Conservation (phyloP, 2,797 vertebrate genomes). For the Sebastes wilsoni region DNA sequence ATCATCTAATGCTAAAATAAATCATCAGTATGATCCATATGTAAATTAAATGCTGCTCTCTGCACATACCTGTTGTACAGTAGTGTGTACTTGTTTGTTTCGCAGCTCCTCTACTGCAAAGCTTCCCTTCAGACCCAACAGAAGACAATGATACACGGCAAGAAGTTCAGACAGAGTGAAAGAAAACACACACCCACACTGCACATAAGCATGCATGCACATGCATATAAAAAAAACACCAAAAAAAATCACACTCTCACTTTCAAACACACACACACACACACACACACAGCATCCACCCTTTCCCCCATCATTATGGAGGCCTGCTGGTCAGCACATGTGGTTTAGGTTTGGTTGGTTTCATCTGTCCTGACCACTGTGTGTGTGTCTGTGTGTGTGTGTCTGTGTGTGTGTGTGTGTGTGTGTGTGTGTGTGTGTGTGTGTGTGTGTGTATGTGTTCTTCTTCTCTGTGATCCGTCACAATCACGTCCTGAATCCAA, state of each 20-base stretch:
- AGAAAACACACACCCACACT: slow-evolving; percentile 42
- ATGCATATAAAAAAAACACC: slow-evolving; percentile 23
- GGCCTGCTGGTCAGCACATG: slow-evolving; percentile 54
- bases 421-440: slow-evolving; percentile 14
- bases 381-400: slow-evolving; percentile 20
- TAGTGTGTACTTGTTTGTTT: slow-evolving; percentile 22
- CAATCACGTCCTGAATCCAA: slow-evolving; percentile 8
- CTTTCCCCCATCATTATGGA: slow-evolving; percentile 55
- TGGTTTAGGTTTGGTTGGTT: slow-evolving; percentile 54
- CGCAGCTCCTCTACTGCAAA: slow-evolving; percentile 46
- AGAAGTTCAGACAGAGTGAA: slow-evolving; percentile 17
- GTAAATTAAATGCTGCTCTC: neutral
- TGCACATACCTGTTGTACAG: slow-evolving; percentile 33
- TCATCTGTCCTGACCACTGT: slow-evolving; percentile 27
- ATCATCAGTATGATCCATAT: neutral
- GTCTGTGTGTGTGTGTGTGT: slow-evolving; percentile 15
- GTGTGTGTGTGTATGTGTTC: slow-evolving; percentile 12
- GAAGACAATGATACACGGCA: slow-evolving; percentile 22
- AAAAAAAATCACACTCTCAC: neutral
- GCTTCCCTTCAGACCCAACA: slow-evolving; percentile 7
- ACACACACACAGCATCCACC: neutral
- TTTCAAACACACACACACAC: neutral
- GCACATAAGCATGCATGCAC: slow-evolving; percentile 53
- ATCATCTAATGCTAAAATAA: neutral
- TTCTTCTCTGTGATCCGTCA: neutral